Conservation (phyloP, 2,888 invertebrate genomes). For the Lapara coniferarum region DNA sequence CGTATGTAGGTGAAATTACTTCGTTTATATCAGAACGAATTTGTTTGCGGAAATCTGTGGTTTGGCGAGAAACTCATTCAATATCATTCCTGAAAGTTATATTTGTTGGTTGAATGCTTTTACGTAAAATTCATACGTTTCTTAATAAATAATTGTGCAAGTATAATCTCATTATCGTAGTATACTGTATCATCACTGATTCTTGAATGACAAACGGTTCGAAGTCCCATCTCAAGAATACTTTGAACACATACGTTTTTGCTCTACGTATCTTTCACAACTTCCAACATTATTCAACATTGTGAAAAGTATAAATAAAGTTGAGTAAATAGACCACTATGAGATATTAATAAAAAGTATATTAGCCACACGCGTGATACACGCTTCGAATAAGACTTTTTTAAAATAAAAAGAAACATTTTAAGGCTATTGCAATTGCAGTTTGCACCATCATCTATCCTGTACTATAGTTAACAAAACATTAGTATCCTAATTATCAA, state of each 20-base stretch:
- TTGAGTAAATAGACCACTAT: not conserved
- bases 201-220: not conserved
- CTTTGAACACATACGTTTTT: too few species aligned
- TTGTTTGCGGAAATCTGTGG: conserved; percentile 13
- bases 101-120: not conserved
- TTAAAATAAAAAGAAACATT: not conserved
- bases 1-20: conserved; percentile 6
- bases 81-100: not conserved
- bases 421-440: not conserved
- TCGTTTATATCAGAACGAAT: conserved; percentile 1
- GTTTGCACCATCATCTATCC: not conserved
- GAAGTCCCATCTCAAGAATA: too few species aligned
- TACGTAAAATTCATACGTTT: not conserved
- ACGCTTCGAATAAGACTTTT: not conserved
- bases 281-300: not conserved
- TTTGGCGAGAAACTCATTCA: not conserved
- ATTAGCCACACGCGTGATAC: not conserved
- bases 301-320: not conserved
- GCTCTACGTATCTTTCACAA: not conserved
- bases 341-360: not conserved
- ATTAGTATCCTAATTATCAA: conserved; percentile 8
- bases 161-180: too few species aligned
- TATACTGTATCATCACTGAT: not conserved
- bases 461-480: not conserved
- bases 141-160: not conserved